Conservation (phyloP, 1,140 invertebrate genomes). For the Lordiphosa stackelbergi region DNA sequence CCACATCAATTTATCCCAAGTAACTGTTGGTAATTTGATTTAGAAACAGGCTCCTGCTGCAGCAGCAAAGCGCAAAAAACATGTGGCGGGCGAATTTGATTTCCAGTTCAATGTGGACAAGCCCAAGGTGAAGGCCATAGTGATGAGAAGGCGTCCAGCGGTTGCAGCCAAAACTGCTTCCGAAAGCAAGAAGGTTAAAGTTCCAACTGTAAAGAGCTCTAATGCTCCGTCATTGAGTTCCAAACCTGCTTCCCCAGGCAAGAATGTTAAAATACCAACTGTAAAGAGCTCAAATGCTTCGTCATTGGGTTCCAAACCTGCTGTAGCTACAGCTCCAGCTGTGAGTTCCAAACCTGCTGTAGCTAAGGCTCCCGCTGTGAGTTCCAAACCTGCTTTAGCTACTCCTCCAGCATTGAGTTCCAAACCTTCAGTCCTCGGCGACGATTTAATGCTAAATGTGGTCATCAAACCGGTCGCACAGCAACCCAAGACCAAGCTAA, state of each 20-base stretch:
- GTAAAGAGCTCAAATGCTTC: too few species aligned
- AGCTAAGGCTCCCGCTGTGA: too few species aligned
- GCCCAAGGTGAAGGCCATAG: constrained; percentile 63
- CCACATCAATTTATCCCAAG: background rate
- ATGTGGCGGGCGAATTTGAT: constrained; percentile 26
- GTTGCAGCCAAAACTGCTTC: background rate
- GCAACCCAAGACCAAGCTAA: constrained; percentile 30
- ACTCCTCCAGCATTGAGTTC: background rate
- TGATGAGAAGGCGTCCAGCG: constrained; percentile 28
- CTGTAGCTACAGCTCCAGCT: too few species aligned
- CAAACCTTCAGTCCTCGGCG: background rate
- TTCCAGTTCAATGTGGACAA: constrained; percentile 59
- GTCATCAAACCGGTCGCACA: background rate
- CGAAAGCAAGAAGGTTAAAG: too few species aligned
- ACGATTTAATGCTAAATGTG: constrained; percentile 3
- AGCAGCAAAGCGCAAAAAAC: constrained; percentile 14
- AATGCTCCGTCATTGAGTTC: too few species aligned
- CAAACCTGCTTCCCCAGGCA: too few species aligned
- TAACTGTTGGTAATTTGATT: background rate
- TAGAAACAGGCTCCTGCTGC: background rate
- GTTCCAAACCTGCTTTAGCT: background rate
- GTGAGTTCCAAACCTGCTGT: too few species aligned
- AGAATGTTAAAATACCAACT: too few species aligned
- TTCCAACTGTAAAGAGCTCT: too few species aligned
- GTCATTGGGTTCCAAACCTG: too few species aligned